phyloP scores from a whole-genome alignment of 2,797 vertebrate species.

The Hemibagrus guttatus region DNA sequence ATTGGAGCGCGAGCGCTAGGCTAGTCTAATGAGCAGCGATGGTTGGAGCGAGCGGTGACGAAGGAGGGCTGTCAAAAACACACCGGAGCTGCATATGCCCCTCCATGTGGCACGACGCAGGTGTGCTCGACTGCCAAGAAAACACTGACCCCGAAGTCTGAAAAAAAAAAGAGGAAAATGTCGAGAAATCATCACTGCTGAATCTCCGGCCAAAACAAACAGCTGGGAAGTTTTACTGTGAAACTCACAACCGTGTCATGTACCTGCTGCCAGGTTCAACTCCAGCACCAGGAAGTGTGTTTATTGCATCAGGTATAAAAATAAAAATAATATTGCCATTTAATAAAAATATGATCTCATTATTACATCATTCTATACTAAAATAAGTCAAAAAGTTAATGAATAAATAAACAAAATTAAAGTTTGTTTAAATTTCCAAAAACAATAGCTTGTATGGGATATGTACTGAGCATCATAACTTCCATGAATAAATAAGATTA shows the following conservation, averaged over 20 bases:
- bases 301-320: conserved; percentile 3
- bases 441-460: neutral
- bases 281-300: neutral
- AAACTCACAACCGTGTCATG: neutral
- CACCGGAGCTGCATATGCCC: conserved; percentile 29
- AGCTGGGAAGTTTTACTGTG: neutral
- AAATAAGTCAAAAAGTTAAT: neutral
- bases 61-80: conserved; percentile 75
- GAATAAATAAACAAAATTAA: conserved; percentile 4
- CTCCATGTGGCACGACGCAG: conserved; percentile 29
- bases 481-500: neutral
- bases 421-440: neutral
- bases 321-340: neutral
- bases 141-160: conserved; percentile 12
- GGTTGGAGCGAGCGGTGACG: conserved; percentile 78
- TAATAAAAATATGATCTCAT: neutral
- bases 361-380: neutral
- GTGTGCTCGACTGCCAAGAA: conserved; percentile 22
- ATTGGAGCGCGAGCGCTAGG: conserved; percentile 77
- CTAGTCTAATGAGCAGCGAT: conserved; percentile 79
- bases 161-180: neutral
- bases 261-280: neutral
- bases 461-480: neutral
- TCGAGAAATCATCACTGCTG: neutral
- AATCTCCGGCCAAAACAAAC: conserved; percentile 21